Percentiles rank a stretch among this genome's conserved stretches.
phyloP scores from a whole-genome alignment of 64 coral and sea anemone genomes.

The Stichodactyla helianthus region DNA sequence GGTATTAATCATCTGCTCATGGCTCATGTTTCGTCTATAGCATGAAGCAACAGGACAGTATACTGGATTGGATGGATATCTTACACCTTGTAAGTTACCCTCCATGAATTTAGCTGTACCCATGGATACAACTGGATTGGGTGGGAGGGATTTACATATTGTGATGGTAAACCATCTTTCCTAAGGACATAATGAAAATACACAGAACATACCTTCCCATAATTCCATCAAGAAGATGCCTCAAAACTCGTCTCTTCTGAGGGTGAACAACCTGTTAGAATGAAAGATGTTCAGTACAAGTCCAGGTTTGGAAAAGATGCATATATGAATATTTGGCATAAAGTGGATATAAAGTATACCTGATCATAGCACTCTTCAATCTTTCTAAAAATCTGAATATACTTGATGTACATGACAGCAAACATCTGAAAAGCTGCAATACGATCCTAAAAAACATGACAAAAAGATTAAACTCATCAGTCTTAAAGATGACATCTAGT shows the following conservation, averaged over 20 bases:
- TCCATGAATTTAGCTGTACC: too few species aligned
- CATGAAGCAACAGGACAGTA: too few species aligned
- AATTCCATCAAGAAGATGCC: conserved; percentile 95
- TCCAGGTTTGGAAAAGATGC: background rate
- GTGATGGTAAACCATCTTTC: background rate
- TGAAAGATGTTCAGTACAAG: background rate
- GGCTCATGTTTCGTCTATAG: too few species aligned
- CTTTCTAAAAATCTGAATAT: conserved; percentile 96
- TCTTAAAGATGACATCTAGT: too few species aligned
- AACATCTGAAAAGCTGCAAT: conserved; percentile 98
- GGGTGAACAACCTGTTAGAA: conserved; percentile 83
- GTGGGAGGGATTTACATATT: background rate
- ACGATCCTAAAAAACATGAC: conserved; percentile 45
- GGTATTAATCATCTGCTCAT: too few species aligned
- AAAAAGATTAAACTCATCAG: background rate
- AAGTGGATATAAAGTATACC: conserved; percentile 15
- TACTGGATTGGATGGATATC: too few species aligned
- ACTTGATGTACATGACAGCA: conserved; percentile 98
- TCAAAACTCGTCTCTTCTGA: conserved; percentile 89
- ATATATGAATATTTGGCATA: background rate
- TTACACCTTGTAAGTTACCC: too few species aligned
- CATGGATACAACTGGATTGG: background rate
- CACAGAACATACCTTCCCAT: conserved; percentile 75
- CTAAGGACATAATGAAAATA: background rate
- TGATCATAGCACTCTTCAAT: conserved; percentile 99